phyloP scores from a whole-genome alignment of 2,797 vertebrate species.

The Allobates femoralis region DNA sequence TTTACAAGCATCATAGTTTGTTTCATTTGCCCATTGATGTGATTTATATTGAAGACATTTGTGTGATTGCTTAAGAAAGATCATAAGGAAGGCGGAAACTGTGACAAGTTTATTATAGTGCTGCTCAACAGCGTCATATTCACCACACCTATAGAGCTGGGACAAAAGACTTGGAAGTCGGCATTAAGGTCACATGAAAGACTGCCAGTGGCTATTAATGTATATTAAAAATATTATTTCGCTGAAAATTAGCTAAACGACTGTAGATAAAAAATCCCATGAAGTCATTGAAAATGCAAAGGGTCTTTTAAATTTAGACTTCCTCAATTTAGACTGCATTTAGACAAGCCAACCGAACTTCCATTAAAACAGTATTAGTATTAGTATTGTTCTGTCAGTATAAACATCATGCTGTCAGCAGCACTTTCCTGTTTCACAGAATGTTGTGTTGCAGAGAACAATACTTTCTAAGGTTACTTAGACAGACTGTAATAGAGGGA shows the following conservation, averaged over 20 bases:
- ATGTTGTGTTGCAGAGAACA: too few relatives aligned
- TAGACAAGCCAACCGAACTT: too few relatives aligned
- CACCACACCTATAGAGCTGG: constrained; percentile 28
- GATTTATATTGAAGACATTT: constrained; percentile 33
- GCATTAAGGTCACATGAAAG: constrained; percentile 39
- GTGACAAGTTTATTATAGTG: constrained; percentile 39
- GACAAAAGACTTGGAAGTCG: constrained; percentile 11
- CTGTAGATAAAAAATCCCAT: too few relatives aligned
- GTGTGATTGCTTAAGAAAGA: constrained; percentile 37
- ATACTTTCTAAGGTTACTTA: too few relatives aligned
- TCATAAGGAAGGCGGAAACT: constrained; percentile 26
- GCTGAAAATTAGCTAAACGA: background rate
- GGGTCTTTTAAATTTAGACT: too few relatives aligned
- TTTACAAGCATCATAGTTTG: constrained; percentile 29
- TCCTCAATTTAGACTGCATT: too few relatives aligned
- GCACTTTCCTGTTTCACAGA: too few relatives aligned
- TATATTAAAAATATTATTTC: background rate
- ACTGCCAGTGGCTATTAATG: background rate
- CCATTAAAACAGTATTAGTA: too few relatives aligned
- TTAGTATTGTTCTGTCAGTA: too few relatives aligned
- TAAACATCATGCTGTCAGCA: too few relatives aligned
- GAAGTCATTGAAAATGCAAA: too few relatives aligned
- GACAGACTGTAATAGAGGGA: too few relatives aligned
- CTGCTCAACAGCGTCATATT: background rate
- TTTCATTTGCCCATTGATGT: constrained; percentile 35